Percentiles rank a stretch among this genome's conserved stretches.
These are phyloP conservation scores for Sepiola atlantica DNA, from an alignment of 2,888 invertebrate genomes.

Conservation along the genomic window DNA sequence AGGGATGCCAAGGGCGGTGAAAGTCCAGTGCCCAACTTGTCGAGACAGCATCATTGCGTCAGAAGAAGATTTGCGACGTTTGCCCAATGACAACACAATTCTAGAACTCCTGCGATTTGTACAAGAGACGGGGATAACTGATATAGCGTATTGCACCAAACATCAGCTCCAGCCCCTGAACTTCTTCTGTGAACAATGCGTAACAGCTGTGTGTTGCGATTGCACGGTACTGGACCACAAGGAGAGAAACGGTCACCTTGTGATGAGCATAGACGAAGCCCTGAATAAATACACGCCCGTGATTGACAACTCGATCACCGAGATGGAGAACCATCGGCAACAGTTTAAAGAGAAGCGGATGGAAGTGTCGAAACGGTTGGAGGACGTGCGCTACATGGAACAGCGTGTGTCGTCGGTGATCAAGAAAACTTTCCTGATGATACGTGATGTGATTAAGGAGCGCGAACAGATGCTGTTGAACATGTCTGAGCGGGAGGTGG, in stretches of 20 bases:
- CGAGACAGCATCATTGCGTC: conserved; percentile 66
- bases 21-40: conserved; percentile 69
- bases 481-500: conserved; percentile 64
- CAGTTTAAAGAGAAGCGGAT: conserved; percentile 61
- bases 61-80: conserved; percentile 63
- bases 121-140: conserved; percentile 62
- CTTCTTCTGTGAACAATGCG: conserved; percentile 71
- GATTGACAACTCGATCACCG: conserved; percentile 62
- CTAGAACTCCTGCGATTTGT: conserved; percentile 66
- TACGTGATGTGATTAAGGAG: conserved; percentile 65
- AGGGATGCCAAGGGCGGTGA: conserved; percentile 68
- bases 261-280: conserved; percentile 69
- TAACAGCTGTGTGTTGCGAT: conserved; percentile 68
- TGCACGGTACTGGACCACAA: conserved; percentile 70
- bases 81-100: conserved; percentile 70
- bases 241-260: conserved; percentile 65
- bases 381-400: conserved; percentile 66
- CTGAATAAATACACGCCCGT: conserved; percentile 68
- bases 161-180: conserved; percentile 70
- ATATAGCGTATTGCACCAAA: conserved; percentile 66
- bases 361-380: conserved; percentile 62
- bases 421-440: conserved; percentile 64
- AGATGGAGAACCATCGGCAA: conserved; percentile 60
- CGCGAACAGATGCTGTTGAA: conserved; percentile 66
- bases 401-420: conserved; percentile 64